These are phyloP conservation scores for Mugil cephalus DNA, from an alignment of 2,113 vertebrate species.

Conservation along the genomic window DNA sequence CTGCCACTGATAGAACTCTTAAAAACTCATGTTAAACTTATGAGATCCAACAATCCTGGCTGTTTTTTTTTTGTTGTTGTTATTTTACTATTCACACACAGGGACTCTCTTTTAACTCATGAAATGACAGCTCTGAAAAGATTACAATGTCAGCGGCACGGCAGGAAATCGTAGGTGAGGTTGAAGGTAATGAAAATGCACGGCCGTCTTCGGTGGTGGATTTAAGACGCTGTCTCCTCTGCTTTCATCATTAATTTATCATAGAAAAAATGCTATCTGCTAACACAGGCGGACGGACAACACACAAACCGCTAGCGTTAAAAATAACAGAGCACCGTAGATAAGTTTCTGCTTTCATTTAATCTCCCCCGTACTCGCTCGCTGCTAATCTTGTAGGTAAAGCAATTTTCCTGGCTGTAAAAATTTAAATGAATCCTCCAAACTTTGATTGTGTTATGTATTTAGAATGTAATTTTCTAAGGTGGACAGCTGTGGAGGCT, in stretches of 20 bases:
- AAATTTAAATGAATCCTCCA: conserved; percentile 30
- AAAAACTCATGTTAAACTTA: conserved; percentile 7
- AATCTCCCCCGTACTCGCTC: not conserved
- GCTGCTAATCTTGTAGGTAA: conserved; percentile 28
- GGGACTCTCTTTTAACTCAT: conserved; percentile 32
- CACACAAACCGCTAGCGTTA: not conserved
- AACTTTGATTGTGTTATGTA: conserved; percentile 27
- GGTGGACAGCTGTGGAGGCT: conserved; percentile 9
- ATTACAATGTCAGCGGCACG: conserved; percentile 8
- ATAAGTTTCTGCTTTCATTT: conserved; percentile 1
- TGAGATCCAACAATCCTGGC: not conserved
- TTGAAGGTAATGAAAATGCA: conserved; percentile 30
- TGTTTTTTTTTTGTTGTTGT: too few relatives aligned
- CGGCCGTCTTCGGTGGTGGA: conserved; percentile 8
- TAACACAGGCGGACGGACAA: not conserved
- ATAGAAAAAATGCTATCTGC: not conserved
- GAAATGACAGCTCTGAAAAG: conserved; percentile 15
- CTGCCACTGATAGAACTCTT: not conserved
- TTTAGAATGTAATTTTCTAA: conserved; percentile 24
- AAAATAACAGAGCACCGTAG: conserved; percentile 13
- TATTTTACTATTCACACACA: conserved; percentile 9
- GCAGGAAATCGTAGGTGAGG: conserved; percentile 14
- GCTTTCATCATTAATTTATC: conserved; percentile 10
- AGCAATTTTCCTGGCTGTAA: conserved; percentile 8
- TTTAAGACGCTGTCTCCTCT: conserved; percentile 10